Conservation (phyloP, 2,113 vertebrate genomes). For the Camelus dromedarius region DNA sequence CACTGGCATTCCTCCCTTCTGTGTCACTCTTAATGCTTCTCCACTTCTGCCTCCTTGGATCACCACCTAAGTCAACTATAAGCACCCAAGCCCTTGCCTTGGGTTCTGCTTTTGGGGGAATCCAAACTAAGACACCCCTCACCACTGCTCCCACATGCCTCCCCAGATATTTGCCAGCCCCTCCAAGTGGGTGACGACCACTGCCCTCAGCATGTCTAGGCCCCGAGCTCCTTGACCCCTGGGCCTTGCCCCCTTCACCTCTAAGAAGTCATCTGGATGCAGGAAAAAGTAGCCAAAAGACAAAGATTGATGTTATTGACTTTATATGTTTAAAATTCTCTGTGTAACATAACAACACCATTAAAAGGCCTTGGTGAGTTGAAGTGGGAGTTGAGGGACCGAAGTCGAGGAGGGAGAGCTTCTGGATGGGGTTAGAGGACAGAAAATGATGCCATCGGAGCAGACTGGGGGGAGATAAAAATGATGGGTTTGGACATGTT, state of each 20-base stretch:
- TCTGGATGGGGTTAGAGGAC: too few species aligned
- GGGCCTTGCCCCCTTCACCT: neutral
- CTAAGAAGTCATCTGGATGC: neutral
- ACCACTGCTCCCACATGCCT: neutral
- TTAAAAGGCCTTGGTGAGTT: neutral
- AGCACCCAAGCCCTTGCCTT: neutral
- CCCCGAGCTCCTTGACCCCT: neutral
- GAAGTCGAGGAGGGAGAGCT: neutral
- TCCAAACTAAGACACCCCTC: neutral
- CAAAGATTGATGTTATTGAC: neutral
- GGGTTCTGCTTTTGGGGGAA: neutral
- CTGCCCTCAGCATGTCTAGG: neutral
- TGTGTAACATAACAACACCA: neutral
- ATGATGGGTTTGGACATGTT: neutral
- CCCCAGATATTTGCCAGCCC: neutral
- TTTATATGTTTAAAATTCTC: neutral
- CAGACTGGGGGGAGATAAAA: neutral
- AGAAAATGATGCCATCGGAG: neutral
- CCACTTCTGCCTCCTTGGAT: neutral
- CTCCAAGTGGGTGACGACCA: neutral
- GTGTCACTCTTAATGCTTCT: neutral
- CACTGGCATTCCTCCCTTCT: neutral
- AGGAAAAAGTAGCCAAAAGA: neutral
- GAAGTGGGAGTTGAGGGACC: neutral
- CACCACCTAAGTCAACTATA: neutral